Evolutionary conservation across 1,140 invertebrate genomes (phyloP).

Genomic region (Hylaeus anthracinus): DNA sequence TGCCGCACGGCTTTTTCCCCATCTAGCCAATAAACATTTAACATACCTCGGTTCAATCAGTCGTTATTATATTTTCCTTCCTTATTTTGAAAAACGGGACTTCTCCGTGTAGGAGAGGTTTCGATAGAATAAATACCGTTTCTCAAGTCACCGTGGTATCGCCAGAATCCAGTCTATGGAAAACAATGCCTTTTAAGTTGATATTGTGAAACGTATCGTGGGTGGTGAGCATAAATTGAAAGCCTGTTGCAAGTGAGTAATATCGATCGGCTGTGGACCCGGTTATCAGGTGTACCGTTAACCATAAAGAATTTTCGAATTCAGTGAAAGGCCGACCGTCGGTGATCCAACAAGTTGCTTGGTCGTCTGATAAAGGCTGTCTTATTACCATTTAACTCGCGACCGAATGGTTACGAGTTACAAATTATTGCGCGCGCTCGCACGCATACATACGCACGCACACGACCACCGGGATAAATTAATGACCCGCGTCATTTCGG

Average conservation of each 20-base stretch:
- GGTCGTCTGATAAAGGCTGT: conserved; percentile 7
- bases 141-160: too few species aligned
- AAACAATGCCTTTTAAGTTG: not conserved
- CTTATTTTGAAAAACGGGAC: too few species aligned
- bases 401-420: not conserved
- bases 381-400: conserved; percentile 15
- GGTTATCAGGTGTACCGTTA: conserved; percentile 26
- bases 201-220: not conserved
- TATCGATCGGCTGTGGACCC: not conserved
- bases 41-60: too few species aligned
- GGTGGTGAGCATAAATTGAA: not conserved
- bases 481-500: conserved; percentile 7
- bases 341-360: conserved; percentile 12
- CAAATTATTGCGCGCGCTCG: conserved; percentile 3
- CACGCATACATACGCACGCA: too few species aligned
- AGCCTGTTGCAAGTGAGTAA: not conserved
- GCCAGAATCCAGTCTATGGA: not conserved
- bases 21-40: too few species aligned
- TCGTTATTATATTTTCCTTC: too few species aligned
- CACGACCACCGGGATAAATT: conserved; percentile 7
- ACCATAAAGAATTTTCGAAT: conserved; percentile 27
- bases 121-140: too few species aligned
- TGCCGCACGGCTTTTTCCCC: too few species aligned
- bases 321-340: conserved; percentile 18
- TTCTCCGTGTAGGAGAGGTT: too few species aligned